phyloP scores from a whole-genome alignment of 53 echinoderm and acorn worm species.

The Patiria pectinifera region DNA sequence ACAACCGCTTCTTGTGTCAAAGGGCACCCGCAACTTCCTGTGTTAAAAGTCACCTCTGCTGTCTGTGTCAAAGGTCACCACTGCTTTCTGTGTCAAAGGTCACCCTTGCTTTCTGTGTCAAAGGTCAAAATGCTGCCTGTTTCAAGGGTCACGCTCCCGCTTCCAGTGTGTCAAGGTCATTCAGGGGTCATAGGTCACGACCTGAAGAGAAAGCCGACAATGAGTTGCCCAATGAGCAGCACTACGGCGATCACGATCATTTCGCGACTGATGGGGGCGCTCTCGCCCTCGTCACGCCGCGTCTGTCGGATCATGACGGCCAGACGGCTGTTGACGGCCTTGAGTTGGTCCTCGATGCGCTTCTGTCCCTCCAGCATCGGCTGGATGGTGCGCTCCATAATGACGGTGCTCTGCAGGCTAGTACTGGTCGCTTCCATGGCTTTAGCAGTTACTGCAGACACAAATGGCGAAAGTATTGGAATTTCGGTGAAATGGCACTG shows the following conservation, averaged over 20 bases:
- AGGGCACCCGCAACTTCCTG: background rate
- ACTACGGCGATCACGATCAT: constrained; percentile 46
- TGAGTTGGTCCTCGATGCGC: constrained; percentile 78
- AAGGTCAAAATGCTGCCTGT: background rate
- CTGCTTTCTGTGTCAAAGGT: background rate
- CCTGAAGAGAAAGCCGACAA: constrained; percentile 54
- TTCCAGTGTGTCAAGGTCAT: background rate
- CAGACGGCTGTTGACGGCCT: constrained; percentile 82
- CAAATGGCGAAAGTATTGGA: background rate
- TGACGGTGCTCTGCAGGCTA: constrained; percentile 5
- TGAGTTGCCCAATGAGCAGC: constrained; percentile 55
- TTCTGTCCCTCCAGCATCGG: constrained; percentile 81
- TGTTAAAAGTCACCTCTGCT: background rate
- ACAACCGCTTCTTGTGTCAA: background rate
- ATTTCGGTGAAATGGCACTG: background rate
- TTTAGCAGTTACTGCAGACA: background rate
- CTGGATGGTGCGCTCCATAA: constrained; percentile 55
- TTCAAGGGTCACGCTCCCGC: background rate
- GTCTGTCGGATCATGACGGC: constrained; percentile 75
- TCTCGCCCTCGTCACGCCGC: constrained; percentile 50
- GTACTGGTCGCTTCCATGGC: background rate
- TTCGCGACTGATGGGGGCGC: constrained; percentile 46
- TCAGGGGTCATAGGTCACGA: constrained; percentile 32
- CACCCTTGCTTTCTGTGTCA: background rate
- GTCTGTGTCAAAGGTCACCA: constrained; percentile 7